Percentiles rank a stretch among this genome's conserved stretches.
Conservation (phyloP, 2,888 invertebrate genomes). For the Plagodis pulveraria region DNA sequence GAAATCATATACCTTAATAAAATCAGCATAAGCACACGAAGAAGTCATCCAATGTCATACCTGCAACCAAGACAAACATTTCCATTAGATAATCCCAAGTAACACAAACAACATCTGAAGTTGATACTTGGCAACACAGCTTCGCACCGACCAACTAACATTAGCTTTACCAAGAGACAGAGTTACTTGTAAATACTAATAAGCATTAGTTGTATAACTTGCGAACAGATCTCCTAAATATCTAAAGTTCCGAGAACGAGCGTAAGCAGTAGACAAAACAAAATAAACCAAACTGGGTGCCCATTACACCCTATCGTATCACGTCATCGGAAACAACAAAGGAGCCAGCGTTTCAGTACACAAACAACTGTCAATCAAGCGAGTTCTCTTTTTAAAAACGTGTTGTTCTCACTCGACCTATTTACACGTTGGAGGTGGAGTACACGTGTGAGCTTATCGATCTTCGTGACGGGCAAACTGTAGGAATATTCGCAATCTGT, state of each 20-base stretch:
- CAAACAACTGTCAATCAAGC: constrained; percentile 44
- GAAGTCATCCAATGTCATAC: constrained; percentile 10
- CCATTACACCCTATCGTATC: constrained; percentile 33
- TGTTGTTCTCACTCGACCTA: constrained; percentile 38
- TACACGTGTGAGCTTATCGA: constrained; percentile 44
- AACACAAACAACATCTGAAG: constrained; percentile 6
- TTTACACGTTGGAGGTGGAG: constrained; percentile 26
- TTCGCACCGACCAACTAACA: constrained; percentile 5
- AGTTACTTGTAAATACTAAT: constrained; percentile 24
- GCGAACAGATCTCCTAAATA: constrained; percentile 21
- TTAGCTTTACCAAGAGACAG: constrained; percentile 17
- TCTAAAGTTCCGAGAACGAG: constrained; percentile 16
- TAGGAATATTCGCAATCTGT: constrained; percentile 49
- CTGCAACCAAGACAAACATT: constrained; percentile 23
- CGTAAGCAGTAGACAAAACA: constrained; percentile 12
- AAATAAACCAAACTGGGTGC: constrained; percentile 22
- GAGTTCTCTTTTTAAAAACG: constrained; percentile 34
- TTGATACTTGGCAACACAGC: constrained; percentile 14
- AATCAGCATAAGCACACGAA: background rate
- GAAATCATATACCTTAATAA: no score
- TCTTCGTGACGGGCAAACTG: constrained; percentile 35
- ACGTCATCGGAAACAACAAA: constrained; percentile 22
- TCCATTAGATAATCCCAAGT: constrained; percentile 2
- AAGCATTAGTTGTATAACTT: constrained; percentile 17
- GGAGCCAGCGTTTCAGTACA: constrained; percentile 14